Base-by-base conservation (phyloP, 2,113 vertebrate species). In the Psammodynastes pulverulentus region DNA sequence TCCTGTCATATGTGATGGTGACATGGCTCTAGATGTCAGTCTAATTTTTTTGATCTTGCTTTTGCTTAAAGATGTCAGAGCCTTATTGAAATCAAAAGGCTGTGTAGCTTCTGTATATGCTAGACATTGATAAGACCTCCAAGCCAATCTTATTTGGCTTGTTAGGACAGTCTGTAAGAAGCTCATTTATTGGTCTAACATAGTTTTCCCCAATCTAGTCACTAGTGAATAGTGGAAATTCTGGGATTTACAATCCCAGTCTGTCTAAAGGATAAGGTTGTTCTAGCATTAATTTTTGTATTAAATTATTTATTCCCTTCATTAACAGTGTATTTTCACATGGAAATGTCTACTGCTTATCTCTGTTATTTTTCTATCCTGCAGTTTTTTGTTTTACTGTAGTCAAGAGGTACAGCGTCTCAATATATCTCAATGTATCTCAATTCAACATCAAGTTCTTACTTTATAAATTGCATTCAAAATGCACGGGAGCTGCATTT, bases 321-420 rank as follows among this genome's bases (percentile, higher is more conserved):
- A 24, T 85, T 58, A 89, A n/a, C 7, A 45, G 2, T 89, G 91
- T 88, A 0, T 0, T 19, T 52, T 3, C 9, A 8, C 92, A 2
- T 23, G 72, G 88, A 53, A 23, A 13, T 26, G 79, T 17, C 88
- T 94, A 10, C 9, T 88, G 34, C 51, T 56, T 26, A 34, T 51
- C 46, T 48, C 72, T 95, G 85, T 67, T 90, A 4, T 34, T 24
- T 72, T 95, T 91, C 62, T 90, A 92, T 92, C 88, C 91, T 89
- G 2, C 48, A 58, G 4, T 1, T 39, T 39, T 94, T 92, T 91
- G 86, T 29, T 79, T 54, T 92, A 79, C 67, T 12, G 15, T 29
- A 67, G 2, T 88, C 29, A 58, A 46, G 13, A 67, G 2, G 21
- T 54, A 54, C 6, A 23, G 21, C 8, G 53, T 54, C 21, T 54